Conservation (phyloP, 2,888 invertebrate species). For the Biston betularia region DNA sequence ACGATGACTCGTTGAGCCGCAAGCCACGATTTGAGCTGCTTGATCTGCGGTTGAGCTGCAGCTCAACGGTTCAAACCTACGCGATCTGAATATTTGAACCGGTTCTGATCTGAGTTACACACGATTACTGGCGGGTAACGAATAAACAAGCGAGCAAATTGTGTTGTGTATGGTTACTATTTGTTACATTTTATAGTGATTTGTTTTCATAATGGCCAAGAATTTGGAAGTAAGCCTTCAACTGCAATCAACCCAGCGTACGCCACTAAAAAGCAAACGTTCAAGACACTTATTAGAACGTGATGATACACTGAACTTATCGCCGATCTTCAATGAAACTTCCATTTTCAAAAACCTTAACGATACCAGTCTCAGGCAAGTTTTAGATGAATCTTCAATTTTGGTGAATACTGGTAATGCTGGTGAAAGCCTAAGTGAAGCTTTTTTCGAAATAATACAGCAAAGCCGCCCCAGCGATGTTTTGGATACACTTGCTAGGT, state of each 20-base stretch:
- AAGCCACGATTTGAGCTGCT: too few species aligned
- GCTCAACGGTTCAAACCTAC: too few species aligned
- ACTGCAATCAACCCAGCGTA: slow-evolving; percentile 71
- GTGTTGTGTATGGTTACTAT: not conserved
- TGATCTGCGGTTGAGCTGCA: too few species aligned
- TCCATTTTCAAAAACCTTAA: slow-evolving; percentile 78
- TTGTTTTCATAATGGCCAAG: slow-evolving; percentile 33
- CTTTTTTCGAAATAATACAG: slow-evolving; percentile 81
- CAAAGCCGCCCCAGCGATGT: slow-evolving; percentile 79
- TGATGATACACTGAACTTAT: slow-evolving; percentile 77
- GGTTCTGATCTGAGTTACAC: too few species aligned
- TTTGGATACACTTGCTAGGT: slow-evolving; percentile 87
- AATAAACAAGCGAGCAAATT: not conserved
- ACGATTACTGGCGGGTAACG: slow-evolving; percentile 5
- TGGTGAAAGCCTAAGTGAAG: slow-evolving; percentile 73
- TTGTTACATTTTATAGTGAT: not conserved
- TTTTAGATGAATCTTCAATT: slow-evolving; percentile 76
- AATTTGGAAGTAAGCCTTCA: slow-evolving; percentile 68
- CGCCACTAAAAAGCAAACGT: slow-evolving; percentile 71
- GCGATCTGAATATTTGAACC: too few species aligned
- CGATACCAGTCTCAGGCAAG: slow-evolving; percentile 78
- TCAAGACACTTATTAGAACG: slow-evolving; percentile 67
- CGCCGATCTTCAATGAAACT: slow-evolving; percentile 80
- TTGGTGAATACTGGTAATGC: slow-evolving; percentile 63
- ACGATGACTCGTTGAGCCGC: too few species aligned